Percentiles rank a stretch among this genome's conserved stretches.
These are phyloP conservation scores for Hydrozoanthus tunicans DNA, from an alignment of 64 coral and sea anemone genomes.

Conservation along the genomic window DNA sequence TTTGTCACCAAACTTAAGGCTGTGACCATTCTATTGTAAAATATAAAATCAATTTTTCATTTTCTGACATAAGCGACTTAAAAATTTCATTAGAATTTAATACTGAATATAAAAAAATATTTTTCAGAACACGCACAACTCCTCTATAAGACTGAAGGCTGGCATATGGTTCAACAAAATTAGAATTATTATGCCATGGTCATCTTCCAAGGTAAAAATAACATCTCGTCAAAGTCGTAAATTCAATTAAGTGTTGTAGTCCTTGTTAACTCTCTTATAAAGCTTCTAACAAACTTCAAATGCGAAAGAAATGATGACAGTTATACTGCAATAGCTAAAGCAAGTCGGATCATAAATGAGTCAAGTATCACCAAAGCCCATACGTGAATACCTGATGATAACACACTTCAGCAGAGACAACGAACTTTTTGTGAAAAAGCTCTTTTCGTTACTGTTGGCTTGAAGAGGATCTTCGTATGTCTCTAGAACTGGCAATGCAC, in stretches of 20 bases:
- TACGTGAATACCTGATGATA: no score
- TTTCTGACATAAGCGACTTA: constrained; percentile 19
- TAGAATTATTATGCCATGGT: background rate
- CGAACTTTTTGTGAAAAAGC: no score
- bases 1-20: constrained; percentile 3
- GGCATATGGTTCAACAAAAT: background rate
- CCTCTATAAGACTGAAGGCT: background rate
- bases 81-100: constrained; percentile 11
- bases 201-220: background rate
- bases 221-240: constrained; percentile 49
- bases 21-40: background rate
- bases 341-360: no score
- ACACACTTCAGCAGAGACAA: no score
- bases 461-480: no score
- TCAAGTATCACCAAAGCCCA: no score
- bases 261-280: background rate
- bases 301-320: constrained; percentile 1
- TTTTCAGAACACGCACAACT: background rate
- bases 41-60: constrained; percentile 34
- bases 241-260: constrained; percentile 15
- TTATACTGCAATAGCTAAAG: background rate
- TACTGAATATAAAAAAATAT: constrained; percentile 20
- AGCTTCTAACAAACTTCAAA: constrained; percentile 20
- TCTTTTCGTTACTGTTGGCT: no score
- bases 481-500: no score